phyloP scores from a whole-genome alignment of 2,113 vertebrate genomes.

The Salvelinus alpinus region DNA sequence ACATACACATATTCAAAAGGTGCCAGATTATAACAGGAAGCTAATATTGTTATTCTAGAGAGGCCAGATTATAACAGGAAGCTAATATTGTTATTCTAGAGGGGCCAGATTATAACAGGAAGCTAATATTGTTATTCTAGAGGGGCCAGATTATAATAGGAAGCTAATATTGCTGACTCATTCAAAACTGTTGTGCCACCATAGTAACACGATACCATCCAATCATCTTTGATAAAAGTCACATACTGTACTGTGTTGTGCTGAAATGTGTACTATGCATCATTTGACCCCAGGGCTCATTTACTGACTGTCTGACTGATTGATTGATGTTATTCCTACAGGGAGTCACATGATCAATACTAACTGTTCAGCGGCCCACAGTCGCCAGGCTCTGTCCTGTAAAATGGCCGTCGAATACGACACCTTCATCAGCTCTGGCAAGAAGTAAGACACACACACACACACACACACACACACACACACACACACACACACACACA shows the following conservation, averaged over 20 bases:
- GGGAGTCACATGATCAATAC: conserved; percentile 84
- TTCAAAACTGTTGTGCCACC: background rate
- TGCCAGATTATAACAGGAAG: too few species aligned
- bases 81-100: too few species aligned
- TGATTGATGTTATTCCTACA: conserved; percentile 30
- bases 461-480: too few species aligned
- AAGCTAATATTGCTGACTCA: background rate
- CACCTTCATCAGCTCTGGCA: conserved; percentile 81
- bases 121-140: too few species aligned
- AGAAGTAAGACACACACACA: conserved; percentile 79
- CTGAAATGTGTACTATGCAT: background rate
- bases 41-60: too few species aligned
- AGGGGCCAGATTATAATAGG: too few species aligned
- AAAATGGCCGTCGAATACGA: conserved; percentile 93
- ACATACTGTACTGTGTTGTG: background rate
- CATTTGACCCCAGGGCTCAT: background rate
- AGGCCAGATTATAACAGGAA: too few species aligned
- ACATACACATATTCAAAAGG: too few species aligned
- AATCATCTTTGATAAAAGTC: background rate
- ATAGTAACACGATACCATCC: background rate
- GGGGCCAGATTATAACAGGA: too few species aligned
- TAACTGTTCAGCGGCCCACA: conserved; percentile 90
- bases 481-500: too few species aligned
- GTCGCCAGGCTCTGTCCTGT: conserved; percentile 90
- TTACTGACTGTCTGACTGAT: background rate